Evolutionary conservation across 2,797 vertebrate species (phyloP), one percentile per base, ranked within the genome.

Genomic region (Alosa sapidissima): DNA sequence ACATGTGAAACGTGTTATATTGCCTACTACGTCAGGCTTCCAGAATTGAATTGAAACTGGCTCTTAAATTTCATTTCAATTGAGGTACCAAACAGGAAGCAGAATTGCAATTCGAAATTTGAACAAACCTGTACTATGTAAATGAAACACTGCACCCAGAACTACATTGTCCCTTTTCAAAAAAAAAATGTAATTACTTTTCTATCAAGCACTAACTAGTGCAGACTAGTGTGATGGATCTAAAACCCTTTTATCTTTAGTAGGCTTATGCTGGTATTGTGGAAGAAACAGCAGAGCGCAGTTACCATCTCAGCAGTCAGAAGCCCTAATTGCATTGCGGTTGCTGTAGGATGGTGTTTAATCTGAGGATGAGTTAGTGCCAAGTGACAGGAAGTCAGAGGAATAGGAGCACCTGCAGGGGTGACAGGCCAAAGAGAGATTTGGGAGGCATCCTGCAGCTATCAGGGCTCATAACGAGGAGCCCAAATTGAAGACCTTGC

Each of bases 401-500:
- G 72, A 6, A 3, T 7, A 21, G 41, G 4, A 78, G 19, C 41
- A 78, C 72, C 72, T 78, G 72, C 72, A 1, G 41, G 36, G 41
- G 14, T 78, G 41, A 45, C 72, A 78, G 72, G 6, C 41, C 13
- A 10, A 19, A 21, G 72, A 78, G 72, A 78, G 41, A 47, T 78
- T 19, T 78, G 41, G 21, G 19, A 88, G 92, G 89, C 90, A 88
- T 75, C 2, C 81, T 87, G 82, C 83, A 89, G 87, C 90, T 89
- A 82, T 91, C 87, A 90, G 91, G 91, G 82, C 89, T 91, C 91
- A 84, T 93, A 93, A 94, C 93, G 92, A 92, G 91, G 84, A 84
- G 87, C 89, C 89, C 93, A 93, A 93, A 92, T 92, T 92, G 88
- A 93, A 90, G 90, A 93, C 90, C 91, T 92, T 91, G 89, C 90